A percentile compares a stretch with the other conserved stretches of the same genome.
Conservation (phyloP, 2,113 vertebrate species). For the Chunga burmeisteri region DNA sequence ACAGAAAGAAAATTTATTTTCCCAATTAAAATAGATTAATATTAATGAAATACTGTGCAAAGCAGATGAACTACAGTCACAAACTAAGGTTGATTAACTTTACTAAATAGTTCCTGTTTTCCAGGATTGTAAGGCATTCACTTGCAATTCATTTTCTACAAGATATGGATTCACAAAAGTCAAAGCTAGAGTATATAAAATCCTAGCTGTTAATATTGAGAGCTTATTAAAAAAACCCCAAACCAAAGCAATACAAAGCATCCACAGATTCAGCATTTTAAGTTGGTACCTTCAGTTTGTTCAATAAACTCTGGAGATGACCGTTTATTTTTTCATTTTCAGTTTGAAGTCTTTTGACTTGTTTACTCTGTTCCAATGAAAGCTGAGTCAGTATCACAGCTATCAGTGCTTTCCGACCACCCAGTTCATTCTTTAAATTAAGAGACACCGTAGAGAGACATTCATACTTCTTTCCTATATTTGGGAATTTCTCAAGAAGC, state of each 20-base stretch:
- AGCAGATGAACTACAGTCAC: not conserved
- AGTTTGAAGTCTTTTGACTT: constrained; percentile 60
- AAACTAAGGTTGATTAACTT: not conserved
- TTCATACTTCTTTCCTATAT: constrained; percentile 39
- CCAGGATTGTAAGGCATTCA: not conserved
- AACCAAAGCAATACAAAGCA: not conserved
- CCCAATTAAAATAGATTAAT: not conserved
- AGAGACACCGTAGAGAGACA: constrained; percentile 49
- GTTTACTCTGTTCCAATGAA: constrained; percentile 1
- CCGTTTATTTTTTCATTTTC: constrained; percentile 51
- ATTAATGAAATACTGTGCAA: not conserved
- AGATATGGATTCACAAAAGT: not conserved
- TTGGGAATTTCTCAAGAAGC: constrained; percentile 66
- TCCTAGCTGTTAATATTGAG: not conserved
- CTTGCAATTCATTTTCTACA: not conserved
- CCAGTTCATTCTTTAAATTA: constrained; percentile 58
- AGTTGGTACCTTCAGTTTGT: constrained; percentile 73
- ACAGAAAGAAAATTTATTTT: not conserved
- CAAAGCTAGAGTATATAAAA: not conserved
- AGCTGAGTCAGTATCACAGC: constrained; percentile 37
- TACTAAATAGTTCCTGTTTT: not conserved
- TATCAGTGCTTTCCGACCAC: constrained; percentile 53
- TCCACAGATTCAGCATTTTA: not conserved
- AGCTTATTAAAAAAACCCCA: not conserved
- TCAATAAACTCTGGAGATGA: constrained; percentile 64